Evolutionary conservation across 2,888 invertebrate species (phyloP).

Genomic region (Plebejus anna): DNA sequence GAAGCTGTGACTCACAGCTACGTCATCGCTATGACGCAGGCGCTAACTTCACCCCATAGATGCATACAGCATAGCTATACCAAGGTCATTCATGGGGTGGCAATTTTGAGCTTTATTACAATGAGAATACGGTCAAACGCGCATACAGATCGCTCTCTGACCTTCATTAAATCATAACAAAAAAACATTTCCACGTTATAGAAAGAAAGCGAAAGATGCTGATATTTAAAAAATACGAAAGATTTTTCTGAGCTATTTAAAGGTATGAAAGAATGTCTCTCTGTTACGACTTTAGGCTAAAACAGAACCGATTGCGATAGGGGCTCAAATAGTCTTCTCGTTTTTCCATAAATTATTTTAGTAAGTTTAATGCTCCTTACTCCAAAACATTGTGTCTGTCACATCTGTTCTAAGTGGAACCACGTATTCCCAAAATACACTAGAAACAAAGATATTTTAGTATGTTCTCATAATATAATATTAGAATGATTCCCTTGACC

Average conservation of each 20-base stretch:
- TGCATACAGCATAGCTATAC: neutral
- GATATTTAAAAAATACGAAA: neutral
- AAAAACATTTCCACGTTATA: neutral
- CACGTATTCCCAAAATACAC: neutral
- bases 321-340: neutral
- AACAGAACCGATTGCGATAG: neutral
- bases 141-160: neutral
- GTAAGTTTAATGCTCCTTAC: neutral
- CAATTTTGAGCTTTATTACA: neutral
- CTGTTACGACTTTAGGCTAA: neutral
- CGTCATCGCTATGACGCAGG: conserved; percentile 1
- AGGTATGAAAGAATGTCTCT: too few relatives aligned
- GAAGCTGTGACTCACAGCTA: conserved; percentile 2
- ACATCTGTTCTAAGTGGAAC: conserved; percentile 1
- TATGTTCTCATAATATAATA: neutral
- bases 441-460: neutral
- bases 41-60: conserved; percentile 3
- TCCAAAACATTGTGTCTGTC: neutral
- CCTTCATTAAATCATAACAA: neutral
- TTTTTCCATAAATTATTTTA: neutral
- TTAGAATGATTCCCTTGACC: conserved; percentile 18
- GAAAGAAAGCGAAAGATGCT: neutral
- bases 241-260: too few relatives aligned
- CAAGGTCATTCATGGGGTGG: neutral
- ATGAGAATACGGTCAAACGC: neutral